Percentiles rank a stretch among this genome's conserved stretches.
Evolutionary conservation across 2,113 vertebrate genomes (phyloP).

Genomic region (Bufo bufo): DNA sequence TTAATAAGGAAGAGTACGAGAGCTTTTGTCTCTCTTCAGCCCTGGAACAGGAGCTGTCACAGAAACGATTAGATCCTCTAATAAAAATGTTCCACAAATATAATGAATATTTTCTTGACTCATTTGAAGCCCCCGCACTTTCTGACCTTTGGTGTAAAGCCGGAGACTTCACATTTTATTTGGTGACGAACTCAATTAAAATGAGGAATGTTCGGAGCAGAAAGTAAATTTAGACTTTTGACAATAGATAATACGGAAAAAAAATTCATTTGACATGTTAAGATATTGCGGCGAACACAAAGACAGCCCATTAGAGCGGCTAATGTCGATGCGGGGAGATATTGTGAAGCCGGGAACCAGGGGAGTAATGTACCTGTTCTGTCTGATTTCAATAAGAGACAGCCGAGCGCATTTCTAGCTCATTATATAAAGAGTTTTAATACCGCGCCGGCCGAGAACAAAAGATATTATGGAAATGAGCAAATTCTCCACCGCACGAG

Average conservation of each 20-base stretch:
- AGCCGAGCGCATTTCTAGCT: slow-evolving; percentile 39
- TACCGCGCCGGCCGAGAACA: slow-evolving; percentile 29
- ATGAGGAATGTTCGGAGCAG: background rate
- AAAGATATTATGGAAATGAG: slow-evolving; percentile 58
- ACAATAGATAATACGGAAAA: slow-evolving; percentile 37
- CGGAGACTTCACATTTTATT: slow-evolving; percentile 34
- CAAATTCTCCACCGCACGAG: slow-evolving; percentile 28
- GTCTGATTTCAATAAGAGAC: slow-evolving; percentile 50
- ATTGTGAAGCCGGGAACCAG: slow-evolving; percentile 44
- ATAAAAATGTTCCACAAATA: slow-evolving; percentile 57
- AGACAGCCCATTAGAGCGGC: slow-evolving; percentile 41
- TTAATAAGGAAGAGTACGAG: slow-evolving; percentile 33
- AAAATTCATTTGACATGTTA: slow-evolving; percentile 54
- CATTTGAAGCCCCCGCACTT: slow-evolving; percentile 24
- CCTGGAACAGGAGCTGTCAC: slow-evolving; percentile 43
- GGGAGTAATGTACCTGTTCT: background rate
- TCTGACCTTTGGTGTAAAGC: slow-evolving; percentile 51
- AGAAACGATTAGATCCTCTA: slow-evolving; percentile 51
- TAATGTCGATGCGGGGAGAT: slow-evolving; percentile 33
- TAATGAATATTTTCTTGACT: slow-evolving; percentile 58
- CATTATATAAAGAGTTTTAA: slow-evolving; percentile 57
- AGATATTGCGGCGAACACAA: slow-evolving; percentile 28
- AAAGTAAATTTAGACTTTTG: slow-evolving; percentile 53
- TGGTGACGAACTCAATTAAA: slow-evolving; percentile 48
- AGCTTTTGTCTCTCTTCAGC: slow-evolving; percentile 40